Conservation (phyloP, 92 coral and sea anemone genomes). For the Siderastrea siderea region DNA sequence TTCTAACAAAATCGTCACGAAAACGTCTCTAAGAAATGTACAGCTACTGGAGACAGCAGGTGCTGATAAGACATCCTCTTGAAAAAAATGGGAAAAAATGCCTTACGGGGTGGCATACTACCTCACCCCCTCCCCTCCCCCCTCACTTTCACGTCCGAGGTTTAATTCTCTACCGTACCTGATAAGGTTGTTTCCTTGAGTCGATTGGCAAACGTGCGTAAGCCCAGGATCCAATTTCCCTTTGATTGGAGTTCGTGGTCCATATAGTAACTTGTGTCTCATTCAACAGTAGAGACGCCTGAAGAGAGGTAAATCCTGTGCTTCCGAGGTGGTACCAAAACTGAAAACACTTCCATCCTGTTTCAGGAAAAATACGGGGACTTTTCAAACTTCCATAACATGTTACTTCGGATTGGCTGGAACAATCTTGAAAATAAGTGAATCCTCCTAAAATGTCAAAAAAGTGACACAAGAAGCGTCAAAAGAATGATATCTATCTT, state of each 20-base stretch:
- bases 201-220: conserved; percentile 39
- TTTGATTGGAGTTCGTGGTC: conserved; percentile 6
- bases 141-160: background rate
- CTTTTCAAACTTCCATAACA: conserved; percentile 44
- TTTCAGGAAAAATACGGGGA: conserved; percentile 18
- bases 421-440: conserved; percentile 20
- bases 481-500: too few relatives aligned
- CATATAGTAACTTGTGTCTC: background rate
- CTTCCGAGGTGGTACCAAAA: conserved; percentile 58
- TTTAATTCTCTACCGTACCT: background rate
- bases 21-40: too few relatives aligned
- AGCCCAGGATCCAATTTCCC: conserved; percentile 14
- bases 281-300: conserved; percentile 20
- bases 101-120: background rate
- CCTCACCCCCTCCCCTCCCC: background rate
- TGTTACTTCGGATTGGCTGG: background rate
- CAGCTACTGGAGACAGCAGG: too few relatives aligned
- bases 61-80: too few relatives aligned
- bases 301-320: background rate
- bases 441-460: conserved; percentile 11
- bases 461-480: too few relatives aligned
- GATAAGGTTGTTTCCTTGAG: background rate
- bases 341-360: conserved; percentile 45
- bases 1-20: too few relatives aligned
- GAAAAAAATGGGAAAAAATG: too few relatives aligned